Conservation (phyloP, 2,113 vertebrate species). For the Tenrec ecaudatus region DNA sequence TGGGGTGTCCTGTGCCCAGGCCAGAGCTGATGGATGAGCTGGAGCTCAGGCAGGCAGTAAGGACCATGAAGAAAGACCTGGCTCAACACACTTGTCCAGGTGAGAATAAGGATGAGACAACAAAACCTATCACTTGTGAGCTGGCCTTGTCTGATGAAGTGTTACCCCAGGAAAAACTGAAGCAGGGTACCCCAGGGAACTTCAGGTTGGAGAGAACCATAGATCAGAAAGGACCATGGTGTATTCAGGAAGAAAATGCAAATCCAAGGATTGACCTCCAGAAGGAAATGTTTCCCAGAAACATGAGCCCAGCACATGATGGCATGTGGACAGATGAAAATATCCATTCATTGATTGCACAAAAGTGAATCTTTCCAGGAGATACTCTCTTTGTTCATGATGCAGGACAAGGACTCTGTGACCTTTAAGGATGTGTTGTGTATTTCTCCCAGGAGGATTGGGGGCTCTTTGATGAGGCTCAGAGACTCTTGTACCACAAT, state of each 20-base stretch:
- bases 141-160: neutral
- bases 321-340: neutral
- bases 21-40: too few species aligned
- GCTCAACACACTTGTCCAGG: too few species aligned
- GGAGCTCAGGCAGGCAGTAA: too few species aligned
- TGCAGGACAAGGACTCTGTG: neutral
- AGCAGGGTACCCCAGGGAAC: neutral
- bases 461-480: slow-evolving; percentile 13
- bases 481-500: slow-evolving; percentile 35
- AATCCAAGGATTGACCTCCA: neutral
- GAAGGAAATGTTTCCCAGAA: neutral
- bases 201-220: neutral
- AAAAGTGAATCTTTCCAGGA: neutral
- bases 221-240: too few species aligned
- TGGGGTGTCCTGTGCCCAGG: too few species aligned
- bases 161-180: neutral
- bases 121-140: neutral
- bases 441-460: slow-evolving; percentile 56
- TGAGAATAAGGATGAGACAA: neutral
- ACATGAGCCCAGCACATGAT: too few species aligned
- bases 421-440: slow-evolving; percentile 58
- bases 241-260: neutral
- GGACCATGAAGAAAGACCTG: too few species aligned
- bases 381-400: neutral
- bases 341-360: too few species aligned